Evolutionary conservation across 2,113 vertebrate genomes (phyloP), one percentile per base, ranked within the genome.

Genomic region (Catharus minimus): DNA sequence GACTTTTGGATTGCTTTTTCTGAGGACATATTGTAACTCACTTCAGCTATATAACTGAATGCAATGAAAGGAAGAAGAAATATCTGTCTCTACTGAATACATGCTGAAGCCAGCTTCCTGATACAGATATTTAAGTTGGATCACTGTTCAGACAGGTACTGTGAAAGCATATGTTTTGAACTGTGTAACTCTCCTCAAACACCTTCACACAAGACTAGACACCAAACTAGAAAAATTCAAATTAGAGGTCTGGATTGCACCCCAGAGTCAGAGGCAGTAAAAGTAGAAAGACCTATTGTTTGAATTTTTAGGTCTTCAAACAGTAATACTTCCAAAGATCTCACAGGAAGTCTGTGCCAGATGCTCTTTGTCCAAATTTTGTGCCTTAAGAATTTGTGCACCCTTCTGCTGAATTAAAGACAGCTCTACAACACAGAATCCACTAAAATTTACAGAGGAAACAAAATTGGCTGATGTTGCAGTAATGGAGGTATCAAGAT

Each of bases 381-480:
- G 17, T 74, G 26, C 61, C 73, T 84, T 74, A 26, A 72, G 33
- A 30, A 79, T 53, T 41, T 86, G 69, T 44, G 17, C 17, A 24
- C 41, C 7, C 61, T 89, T 86, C 46, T 27, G 36, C 52, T 91
- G 74, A 92, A 71, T 73, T 92, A 69, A 68, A 89, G 41, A 49
- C 10, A 53, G 8, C 32, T 50, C 77, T 84, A 39, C 84, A 89
- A 61, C 18, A 38, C 23, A 33, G 38, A 93, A 87, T 71, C 39
- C 32, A 33, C 74, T 68, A 21, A 44, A 92, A 86, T 71, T 83
- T 89, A 84, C 28, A 49, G 49, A 86, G 79, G 82, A 94, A 90
- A 67, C 24, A 75, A 57, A 79, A 89, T 55, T 79, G 84, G 86
- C 81, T 11, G 1, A 49, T 64, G 46, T 60, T 60, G 62, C 57